Evolutionary conservation across 2,888 invertebrate genomes (phyloP), one percentile per base, ranked within the genome.

Genomic region (Gisinianus flammeolus): DNA sequence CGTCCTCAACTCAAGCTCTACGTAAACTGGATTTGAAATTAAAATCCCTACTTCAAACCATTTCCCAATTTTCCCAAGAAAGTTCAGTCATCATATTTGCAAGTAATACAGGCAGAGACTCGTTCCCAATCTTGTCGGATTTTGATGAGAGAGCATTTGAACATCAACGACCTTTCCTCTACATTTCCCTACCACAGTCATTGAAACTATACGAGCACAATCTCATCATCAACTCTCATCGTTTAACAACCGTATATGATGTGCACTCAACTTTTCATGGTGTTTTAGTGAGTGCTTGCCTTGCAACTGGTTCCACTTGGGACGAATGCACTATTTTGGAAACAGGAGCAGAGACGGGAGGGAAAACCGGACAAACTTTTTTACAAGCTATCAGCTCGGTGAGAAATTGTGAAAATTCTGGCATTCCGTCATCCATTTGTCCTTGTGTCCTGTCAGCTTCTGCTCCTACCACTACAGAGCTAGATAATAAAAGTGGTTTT

Each of bases 1-100:
- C 3, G 24, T 33, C 26, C 3, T 10, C 58, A 22, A 26, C 8
- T 5, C 8, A 71, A 26, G 5, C 28, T 30, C 19, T 62, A 30
- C 16, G 4, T 10, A 19, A 24, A n/a, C 30, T 73, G 26, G 73
- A 73, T 30, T 5, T 5, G 24, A 58, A 58, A 35, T 12, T 73
- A 24, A 2, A 10, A 12, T 2, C 1, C 6, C 62, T 62, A 28
- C 62, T 73, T 28, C 0, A 33, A 62, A 16, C 19, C 5, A 8
- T 73, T 24, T 10, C 1, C 2, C 3, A 62, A n/a, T 33, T 73
- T 62, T 2, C 16, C 12, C 54, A 67, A n/a, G 6, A 58, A 12
- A 73, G 62, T 62, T 16, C 73, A 5, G 5, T 73, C 16, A 22
- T 73, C n/a, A 35, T 73, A 16, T 73, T 73, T 26, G 26, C 62